Conservation (phyloP, 2,797 vertebrate genomes). For the Hephaestus fuliginosus region DNA sequence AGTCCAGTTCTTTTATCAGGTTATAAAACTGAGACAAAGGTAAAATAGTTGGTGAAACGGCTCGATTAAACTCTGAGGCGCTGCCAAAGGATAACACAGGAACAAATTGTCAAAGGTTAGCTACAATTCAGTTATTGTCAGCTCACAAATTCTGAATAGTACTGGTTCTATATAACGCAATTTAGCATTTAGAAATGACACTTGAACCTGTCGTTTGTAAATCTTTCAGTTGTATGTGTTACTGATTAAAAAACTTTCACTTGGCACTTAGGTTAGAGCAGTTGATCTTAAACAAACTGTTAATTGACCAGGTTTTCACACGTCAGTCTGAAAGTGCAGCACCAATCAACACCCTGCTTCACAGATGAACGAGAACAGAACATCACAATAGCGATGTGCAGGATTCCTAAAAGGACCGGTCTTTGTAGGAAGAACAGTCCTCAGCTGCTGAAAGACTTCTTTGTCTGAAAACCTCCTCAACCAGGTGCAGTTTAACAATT, state of each 20-base stretch:
- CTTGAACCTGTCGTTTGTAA: neutral
- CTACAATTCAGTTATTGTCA: neutral
- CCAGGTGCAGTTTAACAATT: constrained; percentile 14
- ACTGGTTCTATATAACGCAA: neutral
- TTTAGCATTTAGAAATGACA: neutral
- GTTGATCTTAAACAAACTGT: constrained; percentile 26
- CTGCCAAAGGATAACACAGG: neutral
- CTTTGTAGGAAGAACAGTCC: constrained; percentile 17
- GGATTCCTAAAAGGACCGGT: neutral
- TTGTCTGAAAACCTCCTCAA: constrained; percentile 26
- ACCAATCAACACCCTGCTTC: constrained; percentile 63
- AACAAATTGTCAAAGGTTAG: too few relatives aligned
- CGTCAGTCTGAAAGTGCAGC: constrained; percentile 16
- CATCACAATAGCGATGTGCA: neutral
- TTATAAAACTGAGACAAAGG: constrained; percentile 27
- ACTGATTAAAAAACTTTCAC: neutral
- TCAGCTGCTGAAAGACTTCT: constrained; percentile 14
- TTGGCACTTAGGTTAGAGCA: neutral
- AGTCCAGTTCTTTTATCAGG: constrained; percentile 12
- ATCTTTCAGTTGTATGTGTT: neutral
- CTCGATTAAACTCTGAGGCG: neutral
- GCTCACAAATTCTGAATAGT: neutral
- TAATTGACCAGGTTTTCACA: constrained; percentile 56
- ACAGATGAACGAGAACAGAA: constrained; percentile 27
- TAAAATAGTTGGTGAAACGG: neutral